Conservation (phyloP, 2,113 vertebrate species). For the Eclectus roratus region DNA sequence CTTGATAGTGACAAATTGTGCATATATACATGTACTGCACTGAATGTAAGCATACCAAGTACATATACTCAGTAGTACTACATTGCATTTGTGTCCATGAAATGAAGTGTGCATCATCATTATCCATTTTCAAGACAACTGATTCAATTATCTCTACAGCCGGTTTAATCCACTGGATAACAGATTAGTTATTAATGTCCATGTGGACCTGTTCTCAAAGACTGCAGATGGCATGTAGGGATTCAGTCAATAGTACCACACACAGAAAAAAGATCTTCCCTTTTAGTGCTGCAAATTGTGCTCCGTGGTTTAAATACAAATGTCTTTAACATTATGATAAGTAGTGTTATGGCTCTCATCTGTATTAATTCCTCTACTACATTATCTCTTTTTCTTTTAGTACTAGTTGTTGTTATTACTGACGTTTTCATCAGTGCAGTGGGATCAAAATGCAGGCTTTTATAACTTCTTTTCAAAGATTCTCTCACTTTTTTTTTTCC, state of each 20-base stretch:
- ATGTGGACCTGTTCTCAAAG: not conserved
- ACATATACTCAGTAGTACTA: not conserved
- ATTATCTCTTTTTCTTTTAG: not conserved
- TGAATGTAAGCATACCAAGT: not conserved
- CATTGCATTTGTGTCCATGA: not conserved
- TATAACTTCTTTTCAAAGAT: not conserved
- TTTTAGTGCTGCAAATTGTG: not conserved
- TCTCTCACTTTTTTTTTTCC: not conserved
- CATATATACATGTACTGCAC: not conserved
- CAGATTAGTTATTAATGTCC: not conserved
- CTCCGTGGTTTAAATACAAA: not conserved
- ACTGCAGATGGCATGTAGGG: not conserved
- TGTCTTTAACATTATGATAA: not conserved
- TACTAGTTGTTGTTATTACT: not conserved
- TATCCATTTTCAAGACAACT: not conserved
- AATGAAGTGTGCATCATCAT: not conserved
- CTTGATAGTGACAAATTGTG: not conserved
- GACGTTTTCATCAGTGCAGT: not conserved
- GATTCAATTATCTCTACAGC: slow-evolving; percentile 5
- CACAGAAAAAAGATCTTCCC: not conserved
- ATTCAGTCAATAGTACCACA: not conserved
- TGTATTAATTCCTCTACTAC: not conserved
- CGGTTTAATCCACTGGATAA: not conserved
- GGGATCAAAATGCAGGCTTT: not conserved
- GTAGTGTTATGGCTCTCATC: not conserved